Evolutionary conservation across 2,888 invertebrate genomes (phyloP).

Genomic region (Itoplectis maculator): DNA sequence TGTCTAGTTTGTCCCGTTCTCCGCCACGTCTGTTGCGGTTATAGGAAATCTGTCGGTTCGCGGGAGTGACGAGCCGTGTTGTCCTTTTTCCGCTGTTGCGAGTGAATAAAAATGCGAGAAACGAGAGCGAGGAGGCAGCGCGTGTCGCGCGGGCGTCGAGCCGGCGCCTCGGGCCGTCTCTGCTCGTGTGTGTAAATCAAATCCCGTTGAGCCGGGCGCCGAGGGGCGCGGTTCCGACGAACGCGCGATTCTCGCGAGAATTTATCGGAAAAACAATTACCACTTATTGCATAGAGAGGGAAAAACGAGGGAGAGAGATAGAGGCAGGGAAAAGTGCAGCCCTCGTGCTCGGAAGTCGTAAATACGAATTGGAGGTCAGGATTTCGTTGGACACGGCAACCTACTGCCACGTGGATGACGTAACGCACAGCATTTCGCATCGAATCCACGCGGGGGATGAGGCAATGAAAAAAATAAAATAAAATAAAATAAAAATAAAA

Average conservation of each 20-base stretch:
- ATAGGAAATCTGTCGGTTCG: background rate
- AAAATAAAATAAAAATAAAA: no score
- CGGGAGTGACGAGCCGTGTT: background rate
- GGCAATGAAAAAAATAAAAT: no score
- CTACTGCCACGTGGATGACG: background rate
- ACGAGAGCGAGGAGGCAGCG: background rate
- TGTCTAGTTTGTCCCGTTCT: background rate
- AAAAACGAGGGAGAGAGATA: no score
- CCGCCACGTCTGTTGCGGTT: background rate
- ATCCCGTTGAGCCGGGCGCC: constrained; percentile 10
- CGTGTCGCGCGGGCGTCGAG: background rate
- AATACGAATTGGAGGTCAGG: constrained; percentile 6
- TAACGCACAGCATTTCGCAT: no score
- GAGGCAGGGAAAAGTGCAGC: background rate
- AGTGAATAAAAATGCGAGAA: background rate
- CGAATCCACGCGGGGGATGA: no score
- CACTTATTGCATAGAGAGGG: constrained; percentile 8
- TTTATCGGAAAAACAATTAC: constrained; percentile 17
- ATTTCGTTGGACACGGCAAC: background rate
- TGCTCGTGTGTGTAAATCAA: constrained; percentile 9
- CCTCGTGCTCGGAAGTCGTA: constrained; percentile 29
- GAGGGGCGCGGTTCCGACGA: constrained; percentile 16
- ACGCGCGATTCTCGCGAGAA: constrained; percentile 27
- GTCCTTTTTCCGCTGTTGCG: background rate
- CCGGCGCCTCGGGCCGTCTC: constrained; percentile 3